A percentile compares a stretch with the other conserved stretches of the same genome.
Evolutionary conservation across 2,797 vertebrate genomes (phyloP).

Genomic region (Borostomias antarcticus): DNA sequence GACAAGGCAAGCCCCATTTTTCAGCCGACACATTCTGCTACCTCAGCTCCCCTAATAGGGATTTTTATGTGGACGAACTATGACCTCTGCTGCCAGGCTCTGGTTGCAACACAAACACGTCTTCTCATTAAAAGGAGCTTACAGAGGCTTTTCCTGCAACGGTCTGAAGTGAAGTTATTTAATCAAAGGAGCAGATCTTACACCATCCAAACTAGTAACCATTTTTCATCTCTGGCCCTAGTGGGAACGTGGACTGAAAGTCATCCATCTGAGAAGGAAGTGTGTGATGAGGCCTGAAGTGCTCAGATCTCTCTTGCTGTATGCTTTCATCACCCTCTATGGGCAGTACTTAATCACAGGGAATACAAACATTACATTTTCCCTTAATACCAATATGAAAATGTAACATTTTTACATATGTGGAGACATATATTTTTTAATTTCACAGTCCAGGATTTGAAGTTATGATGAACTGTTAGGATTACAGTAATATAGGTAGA

Average conservation of each 20-base stretch:
- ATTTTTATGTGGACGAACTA: slow-evolving; percentile 72
- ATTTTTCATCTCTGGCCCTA: slow-evolving; percentile 77
- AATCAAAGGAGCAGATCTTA: slow-evolving; percentile 79
- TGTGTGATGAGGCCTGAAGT: slow-evolving; percentile 36
- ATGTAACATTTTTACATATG: too few relatives aligned
- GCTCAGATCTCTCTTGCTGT: slow-evolving; percentile 32
- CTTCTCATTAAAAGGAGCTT: slow-evolving; percentile 87
- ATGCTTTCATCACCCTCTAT: slow-evolving; percentile 35
- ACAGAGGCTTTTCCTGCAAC: slow-evolving; percentile 75
- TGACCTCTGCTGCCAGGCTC: slow-evolving; percentile 77
- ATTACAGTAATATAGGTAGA: too few relatives aligned
- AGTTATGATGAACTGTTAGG: too few relatives aligned
- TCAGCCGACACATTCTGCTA: slow-evolving; percentile 83
- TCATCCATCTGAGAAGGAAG: slow-evolving; percentile 75
- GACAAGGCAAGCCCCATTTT: slow-evolving; percentile 78
- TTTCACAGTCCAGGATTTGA: too few relatives aligned
- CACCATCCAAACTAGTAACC: slow-evolving; percentile 72
- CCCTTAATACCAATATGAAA: neutral
- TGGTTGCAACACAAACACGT: slow-evolving; percentile 73
- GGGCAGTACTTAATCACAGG: slow-evolving; percentile 18
- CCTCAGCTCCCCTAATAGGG: slow-evolving; percentile 86
- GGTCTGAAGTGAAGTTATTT: slow-evolving; percentile 80
- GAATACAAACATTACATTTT: neutral
- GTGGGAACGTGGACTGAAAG: slow-evolving; percentile 65
- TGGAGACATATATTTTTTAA: too few relatives aligned